Percentiles rank a stretch among this genome's conserved stretches.
Evolutionary conservation across 1,140 invertebrate genomes (phyloP).

Genomic region (Neotoxoptera formosana): DNA sequence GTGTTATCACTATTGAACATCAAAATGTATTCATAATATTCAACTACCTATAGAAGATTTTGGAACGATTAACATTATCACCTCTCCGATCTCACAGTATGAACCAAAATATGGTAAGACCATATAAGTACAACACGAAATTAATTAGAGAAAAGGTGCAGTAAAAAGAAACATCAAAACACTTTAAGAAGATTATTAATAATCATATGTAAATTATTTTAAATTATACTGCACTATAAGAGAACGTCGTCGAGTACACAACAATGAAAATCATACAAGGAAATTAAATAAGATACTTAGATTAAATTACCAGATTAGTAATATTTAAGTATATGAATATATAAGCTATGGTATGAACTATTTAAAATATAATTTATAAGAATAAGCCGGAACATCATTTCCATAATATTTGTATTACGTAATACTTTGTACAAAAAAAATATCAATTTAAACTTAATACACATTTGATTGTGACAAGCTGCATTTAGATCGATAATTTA

Average conservation of each 20-base stretch:
- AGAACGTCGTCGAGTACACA: neutral
- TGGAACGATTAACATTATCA: neutral
- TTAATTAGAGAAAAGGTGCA: neutral
- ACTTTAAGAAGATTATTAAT: conserved; percentile 16
- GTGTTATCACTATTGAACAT: neutral
- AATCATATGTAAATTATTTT: neutral
- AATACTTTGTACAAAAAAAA: too few species aligned
- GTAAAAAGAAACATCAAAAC: neutral
- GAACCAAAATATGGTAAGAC: neutral
- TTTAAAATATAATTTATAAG: neutral
- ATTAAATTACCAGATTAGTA: neutral
- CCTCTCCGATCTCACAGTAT: neutral
- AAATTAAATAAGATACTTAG: neutral
- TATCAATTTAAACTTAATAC: too few species aligned
- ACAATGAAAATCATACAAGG: neutral
- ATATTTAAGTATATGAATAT: neutral
- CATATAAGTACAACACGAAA: neutral
- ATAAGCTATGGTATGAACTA: neutral
- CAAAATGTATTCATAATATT: neutral
- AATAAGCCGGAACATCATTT: neutral
- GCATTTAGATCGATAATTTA: too few species aligned
- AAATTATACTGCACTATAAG: neutral
- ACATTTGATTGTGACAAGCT: too few species aligned
- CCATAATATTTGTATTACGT: neutral
- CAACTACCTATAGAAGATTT: neutral